Percentiles rank a stretch among this genome's conserved stretches.
These are phyloP conservation scores for Harpagus bidentatus DNA, from an alignment of 2,113 vertebrate species.

Conservation along the genomic window DNA sequence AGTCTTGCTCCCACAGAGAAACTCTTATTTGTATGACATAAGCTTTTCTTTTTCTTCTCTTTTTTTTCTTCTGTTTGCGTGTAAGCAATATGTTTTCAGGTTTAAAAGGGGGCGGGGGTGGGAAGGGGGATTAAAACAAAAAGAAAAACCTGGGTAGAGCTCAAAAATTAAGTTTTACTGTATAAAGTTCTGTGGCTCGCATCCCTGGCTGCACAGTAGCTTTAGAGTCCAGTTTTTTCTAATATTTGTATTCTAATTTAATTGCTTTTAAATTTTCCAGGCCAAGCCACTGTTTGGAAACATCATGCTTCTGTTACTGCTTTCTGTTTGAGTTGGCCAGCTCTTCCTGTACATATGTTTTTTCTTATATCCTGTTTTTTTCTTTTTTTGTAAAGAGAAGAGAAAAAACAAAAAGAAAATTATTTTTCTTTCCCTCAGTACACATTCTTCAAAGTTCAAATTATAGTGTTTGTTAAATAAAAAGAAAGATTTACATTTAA, in stretches of 20 bases:
- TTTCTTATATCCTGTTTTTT: slow-evolving; percentile 27
- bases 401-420: slow-evolving; percentile 30
- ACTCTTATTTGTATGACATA: not conserved
- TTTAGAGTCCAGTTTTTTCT: slow-evolving; percentile 43
- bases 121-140: not conserved
- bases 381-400: slow-evolving; percentile 47
- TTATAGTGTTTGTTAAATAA: slow-evolving; percentile 78
- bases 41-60: not conserved
- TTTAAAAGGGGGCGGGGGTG: not conserved
- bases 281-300: slow-evolving; percentile 55
- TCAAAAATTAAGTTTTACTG: slow-evolving; percentile 31
- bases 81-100: slow-evolving; percentile 74
- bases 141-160: slow-evolving; percentile 11
- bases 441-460: slow-evolving; percentile 40
- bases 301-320: slow-evolving; percentile 25
- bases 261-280: slow-evolving; percentile 71
- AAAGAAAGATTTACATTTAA: slow-evolving; percentile 73
- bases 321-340: slow-evolving; percentile 35
- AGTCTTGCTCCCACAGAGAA: not conserved
- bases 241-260: slow-evolving; percentile 81
- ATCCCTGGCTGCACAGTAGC: slow-evolving; percentile 32
- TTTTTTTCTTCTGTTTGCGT: not conserved
- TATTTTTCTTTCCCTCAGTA: slow-evolving; percentile 54
- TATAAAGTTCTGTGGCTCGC: slow-evolving; percentile 21
- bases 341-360: slow-evolving; percentile 62